Evolutionary conservation across 1,140 invertebrate genomes (phyloP).

Genomic region (Euura saliciscinereae): DNA sequence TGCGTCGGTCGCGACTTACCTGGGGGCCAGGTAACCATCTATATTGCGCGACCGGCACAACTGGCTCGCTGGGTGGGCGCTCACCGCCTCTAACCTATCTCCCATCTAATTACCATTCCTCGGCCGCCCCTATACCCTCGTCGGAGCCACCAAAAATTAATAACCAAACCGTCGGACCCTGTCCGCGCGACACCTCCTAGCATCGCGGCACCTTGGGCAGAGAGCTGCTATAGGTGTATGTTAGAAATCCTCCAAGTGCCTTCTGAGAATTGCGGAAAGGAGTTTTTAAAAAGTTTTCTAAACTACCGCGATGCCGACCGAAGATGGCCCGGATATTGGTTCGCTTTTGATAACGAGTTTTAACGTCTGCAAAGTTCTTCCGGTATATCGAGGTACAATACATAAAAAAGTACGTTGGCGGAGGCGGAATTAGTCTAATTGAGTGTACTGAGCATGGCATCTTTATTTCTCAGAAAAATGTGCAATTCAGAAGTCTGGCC

Average conservation of each 20-base stretch:
- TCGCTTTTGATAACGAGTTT: background rate
- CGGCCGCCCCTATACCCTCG: background rate
- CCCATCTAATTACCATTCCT: conserved; percentile 3
- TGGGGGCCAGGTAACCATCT: background rate
- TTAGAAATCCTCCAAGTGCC: background rate
- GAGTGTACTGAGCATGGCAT: background rate
- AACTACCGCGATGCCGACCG: too few species aligned
- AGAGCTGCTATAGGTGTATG: background rate
- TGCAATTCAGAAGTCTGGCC: background rate
- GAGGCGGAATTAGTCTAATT: background rate
- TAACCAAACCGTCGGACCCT: background rate
- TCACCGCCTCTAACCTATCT: conserved; percentile 4
- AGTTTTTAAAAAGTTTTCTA: background rate
- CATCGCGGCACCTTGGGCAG: background rate
- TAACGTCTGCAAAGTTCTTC: background rate
- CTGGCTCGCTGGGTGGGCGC: background rate
- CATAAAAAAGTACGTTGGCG: background rate
- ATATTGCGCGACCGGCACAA: too few species aligned
- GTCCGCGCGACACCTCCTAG: background rate
- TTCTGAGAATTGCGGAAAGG: background rate
- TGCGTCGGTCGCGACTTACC: background rate
- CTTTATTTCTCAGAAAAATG: background rate
- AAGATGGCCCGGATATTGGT: background rate
- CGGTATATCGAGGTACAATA: background rate
- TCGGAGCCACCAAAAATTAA: background rate